phyloP scores from a whole-genome alignment of 2,797 vertebrate genomes.

The Apodemus agrarius region DNA sequence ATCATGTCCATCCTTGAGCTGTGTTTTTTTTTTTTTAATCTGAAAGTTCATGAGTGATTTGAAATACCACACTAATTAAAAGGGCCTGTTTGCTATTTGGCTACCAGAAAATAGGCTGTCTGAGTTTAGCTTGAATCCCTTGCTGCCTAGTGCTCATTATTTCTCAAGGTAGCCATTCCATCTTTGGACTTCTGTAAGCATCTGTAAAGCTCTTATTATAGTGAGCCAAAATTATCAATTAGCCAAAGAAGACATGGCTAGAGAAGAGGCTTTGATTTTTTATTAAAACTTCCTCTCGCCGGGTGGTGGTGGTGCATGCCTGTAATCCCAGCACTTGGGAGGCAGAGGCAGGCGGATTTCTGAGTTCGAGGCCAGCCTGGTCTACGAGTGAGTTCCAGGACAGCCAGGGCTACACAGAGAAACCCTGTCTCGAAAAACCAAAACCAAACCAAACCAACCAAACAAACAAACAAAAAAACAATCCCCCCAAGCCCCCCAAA shows the following conservation, averaged over 20 bases:
- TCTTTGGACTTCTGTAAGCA: slow-evolving; percentile 19
- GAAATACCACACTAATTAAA: slow-evolving; percentile 25
- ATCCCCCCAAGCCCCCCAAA: no score
- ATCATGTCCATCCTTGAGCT: neutral
- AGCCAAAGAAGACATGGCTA: slow-evolving; percentile 36
- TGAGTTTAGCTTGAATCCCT: slow-evolving; percentile 16
- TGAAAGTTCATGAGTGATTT: slow-evolving; percentile 50
- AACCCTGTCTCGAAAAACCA: no score
- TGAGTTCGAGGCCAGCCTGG: no score
- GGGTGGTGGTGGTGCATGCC: no score
- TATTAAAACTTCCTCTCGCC: no score
- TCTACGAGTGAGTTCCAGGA: no score
- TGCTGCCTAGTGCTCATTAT: neutral
- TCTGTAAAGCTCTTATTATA: slow-evolving; percentile 62
- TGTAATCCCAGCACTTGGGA: no score
- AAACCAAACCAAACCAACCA: no score
- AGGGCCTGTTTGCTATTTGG: neutral
- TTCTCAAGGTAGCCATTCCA: slow-evolving; percentile 4
- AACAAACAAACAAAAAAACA: no score
- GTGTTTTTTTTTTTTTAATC: slow-evolving; percentile 12
- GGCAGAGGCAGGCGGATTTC: no score
- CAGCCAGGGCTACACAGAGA: no score
- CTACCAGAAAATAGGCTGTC: neutral
- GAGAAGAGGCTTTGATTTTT: slow-evolving; percentile 27
- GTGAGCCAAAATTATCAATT: slow-evolving; percentile 57